Percentiles rank a stretch among this genome's conserved stretches.
Evolutionary conservation across 2,113 vertebrate species (phyloP).

Genomic region (Lycocorax pyrrhopterus): DNA sequence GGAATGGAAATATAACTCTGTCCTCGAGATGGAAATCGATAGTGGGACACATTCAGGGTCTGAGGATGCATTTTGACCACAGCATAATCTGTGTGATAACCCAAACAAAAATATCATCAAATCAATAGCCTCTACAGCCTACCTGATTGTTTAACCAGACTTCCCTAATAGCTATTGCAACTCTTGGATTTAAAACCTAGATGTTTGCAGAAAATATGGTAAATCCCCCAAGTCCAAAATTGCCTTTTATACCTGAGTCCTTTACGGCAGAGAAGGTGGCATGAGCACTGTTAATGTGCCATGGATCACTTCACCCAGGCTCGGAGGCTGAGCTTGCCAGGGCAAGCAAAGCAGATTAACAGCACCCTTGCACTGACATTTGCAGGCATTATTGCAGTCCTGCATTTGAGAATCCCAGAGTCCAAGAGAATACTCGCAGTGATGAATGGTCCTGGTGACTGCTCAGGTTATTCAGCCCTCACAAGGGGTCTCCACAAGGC

Average conservation of each 20-base stretch:
- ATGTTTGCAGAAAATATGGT: neutral
- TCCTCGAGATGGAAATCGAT: conserved; percentile 87
- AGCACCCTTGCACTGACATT: neutral
- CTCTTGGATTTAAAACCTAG: neutral
- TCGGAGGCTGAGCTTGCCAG: neutral
- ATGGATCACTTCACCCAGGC: neutral
- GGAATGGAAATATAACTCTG: conserved; percentile 90
- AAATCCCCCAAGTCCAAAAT: neutral
- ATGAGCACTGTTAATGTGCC: accelerated
- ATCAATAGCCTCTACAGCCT: neutral
- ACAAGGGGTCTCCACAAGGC: neutral
- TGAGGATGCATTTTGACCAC: conserved; percentile 80
- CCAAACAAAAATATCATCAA: neutral
- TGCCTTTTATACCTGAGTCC: neutral
- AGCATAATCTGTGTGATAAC: conserved; percentile 79
- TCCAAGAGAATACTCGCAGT: neutral
- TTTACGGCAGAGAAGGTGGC: neutral
- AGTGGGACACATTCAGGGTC: conserved; percentile 75
- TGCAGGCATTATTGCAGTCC: neutral
- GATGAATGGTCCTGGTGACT: neutral
- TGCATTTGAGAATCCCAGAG: neutral
- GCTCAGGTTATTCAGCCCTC: neutral
- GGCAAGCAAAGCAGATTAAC: neutral
- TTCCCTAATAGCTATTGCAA: neutral
- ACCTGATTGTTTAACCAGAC: neutral